These are phyloP conservation scores for Drosophila sproati DNA, from an alignment of 1,140 invertebrate genomes.

Conservation along the genomic window DNA sequence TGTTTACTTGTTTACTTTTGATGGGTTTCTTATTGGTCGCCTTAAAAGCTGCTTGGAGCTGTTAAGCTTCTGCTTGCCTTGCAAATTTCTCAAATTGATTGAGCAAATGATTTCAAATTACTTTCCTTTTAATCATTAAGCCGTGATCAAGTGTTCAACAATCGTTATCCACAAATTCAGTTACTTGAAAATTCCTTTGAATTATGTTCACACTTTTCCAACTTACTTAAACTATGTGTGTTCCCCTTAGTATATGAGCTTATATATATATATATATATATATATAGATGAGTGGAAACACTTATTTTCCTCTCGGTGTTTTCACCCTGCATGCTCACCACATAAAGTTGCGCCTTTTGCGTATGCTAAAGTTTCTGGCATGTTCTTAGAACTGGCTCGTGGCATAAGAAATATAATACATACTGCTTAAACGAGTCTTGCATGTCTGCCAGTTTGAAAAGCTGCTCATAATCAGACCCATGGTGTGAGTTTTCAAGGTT, in stretches of 20 bases:
- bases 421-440: conserved; percentile 9
- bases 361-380: conserved; percentile 23
- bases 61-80: conserved; percentile 20
- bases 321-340: conserved; percentile 8
- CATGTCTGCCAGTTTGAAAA: conserved; percentile 7
- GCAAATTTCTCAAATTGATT: conserved; percentile 19
- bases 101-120: conserved; percentile 25
- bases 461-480: neutral
- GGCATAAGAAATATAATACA: conserved; percentile 13
- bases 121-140: conserved; percentile 3
- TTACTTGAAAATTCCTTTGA: conserved; percentile 5
- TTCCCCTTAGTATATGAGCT: neutral
- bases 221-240: conserved; percentile 13
- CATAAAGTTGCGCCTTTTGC: conserved; percentile 35
- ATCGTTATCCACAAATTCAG: neutral
- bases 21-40: conserved; percentile 32
- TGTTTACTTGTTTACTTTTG: conserved; percentile 35
- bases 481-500: neutral
- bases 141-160: conserved; percentile 5
- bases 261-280: neutral
- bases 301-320: conserved; percentile 21
- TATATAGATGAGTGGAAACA: neutral
- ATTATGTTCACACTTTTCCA: neutral
- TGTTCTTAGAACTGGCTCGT: neutral
- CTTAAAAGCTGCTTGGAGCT: conserved; percentile 15